phyloP scores from a whole-genome alignment of 2,113 vertebrate genomes.

The Rynchops niger region DNA sequence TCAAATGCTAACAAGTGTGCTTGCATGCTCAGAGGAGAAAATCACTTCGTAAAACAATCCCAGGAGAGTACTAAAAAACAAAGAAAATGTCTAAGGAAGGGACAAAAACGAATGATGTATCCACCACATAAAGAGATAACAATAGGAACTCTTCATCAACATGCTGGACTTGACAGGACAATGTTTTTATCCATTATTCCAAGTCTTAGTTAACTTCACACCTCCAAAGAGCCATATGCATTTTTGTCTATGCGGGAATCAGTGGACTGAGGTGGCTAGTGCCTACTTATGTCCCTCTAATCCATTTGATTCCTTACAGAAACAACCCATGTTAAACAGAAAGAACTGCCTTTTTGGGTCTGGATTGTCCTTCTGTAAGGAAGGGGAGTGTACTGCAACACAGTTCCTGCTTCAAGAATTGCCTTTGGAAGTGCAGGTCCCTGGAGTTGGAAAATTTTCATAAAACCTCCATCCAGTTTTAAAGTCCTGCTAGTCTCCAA shows the following conservation, averaged over 20 bases:
- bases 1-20: slow-evolving; percentile 56
- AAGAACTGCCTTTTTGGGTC: neutral
- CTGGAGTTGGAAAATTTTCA: neutral
- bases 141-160: neutral
- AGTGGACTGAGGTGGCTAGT: neutral
- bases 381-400: neutral
- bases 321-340: neutral
- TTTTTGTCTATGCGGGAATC: neutral
- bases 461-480: neutral
- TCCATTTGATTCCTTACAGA: neutral
- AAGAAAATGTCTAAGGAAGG: neutral
- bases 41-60: slow-evolving; percentile 46
- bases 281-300: neutral
- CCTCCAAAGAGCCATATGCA: neutral
- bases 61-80: slow-evolving; percentile 6
- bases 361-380: neutral
- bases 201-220: neutral
- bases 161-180: neutral
- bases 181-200: neutral
- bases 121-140: neutral
- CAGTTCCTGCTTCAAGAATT: neutral
- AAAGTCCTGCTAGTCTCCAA: neutral
- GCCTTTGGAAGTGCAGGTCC: neutral
- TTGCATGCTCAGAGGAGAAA: slow-evolving; percentile 41
- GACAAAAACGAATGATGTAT: slow-evolving; percentile 5